Conservation (phyloP, 2,113 vertebrate species). For the Hippocampus guttulatus region DNA sequence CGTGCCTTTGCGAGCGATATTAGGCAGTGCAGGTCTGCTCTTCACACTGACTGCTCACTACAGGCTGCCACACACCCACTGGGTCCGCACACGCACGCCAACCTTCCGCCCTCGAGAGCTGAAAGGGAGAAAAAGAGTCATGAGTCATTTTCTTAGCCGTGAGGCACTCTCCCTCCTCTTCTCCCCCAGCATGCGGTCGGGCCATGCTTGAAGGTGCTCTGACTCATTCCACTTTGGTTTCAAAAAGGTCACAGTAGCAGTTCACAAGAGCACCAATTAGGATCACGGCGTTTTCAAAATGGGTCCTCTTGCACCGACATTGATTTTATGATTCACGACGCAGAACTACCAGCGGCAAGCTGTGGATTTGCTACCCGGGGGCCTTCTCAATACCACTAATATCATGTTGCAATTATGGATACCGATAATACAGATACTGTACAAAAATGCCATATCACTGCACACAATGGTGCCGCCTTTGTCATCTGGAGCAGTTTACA, state of each 20-base stretch:
- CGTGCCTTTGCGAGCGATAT: conserved; percentile 5
- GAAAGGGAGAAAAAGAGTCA: conserved; percentile 47
- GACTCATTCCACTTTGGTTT: conserved; percentile 44
- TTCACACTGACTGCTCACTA: conserved; percentile 26
- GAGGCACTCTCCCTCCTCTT: conserved; percentile 49
- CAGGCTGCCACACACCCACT: conserved; percentile 42
- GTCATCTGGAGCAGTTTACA: no score
- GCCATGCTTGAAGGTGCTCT: conserved; percentile 40
- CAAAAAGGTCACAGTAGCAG: conserved; percentile 47
- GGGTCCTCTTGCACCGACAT: not conserved
- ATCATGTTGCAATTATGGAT: no score
- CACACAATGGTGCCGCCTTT: no score
- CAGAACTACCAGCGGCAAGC: not conserved
- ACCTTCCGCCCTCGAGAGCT: conserved; percentile 18
- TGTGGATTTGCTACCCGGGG: not conserved
- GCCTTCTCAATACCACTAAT: no score
- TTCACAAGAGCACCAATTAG: conserved; percentile 43
- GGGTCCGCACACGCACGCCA: conserved; percentile 32
- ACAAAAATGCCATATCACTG: no score
- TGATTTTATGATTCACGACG: not conserved
- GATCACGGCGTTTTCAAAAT: conserved; percentile 11
- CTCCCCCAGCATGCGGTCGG: conserved; percentile 43
- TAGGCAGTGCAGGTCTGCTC: conserved; percentile 8
- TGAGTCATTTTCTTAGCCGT: conserved; percentile 55
- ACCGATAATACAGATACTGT: no score